Conservation (phyloP, 1,140 invertebrate genomes). For the Euglossa dilemma region DNA sequence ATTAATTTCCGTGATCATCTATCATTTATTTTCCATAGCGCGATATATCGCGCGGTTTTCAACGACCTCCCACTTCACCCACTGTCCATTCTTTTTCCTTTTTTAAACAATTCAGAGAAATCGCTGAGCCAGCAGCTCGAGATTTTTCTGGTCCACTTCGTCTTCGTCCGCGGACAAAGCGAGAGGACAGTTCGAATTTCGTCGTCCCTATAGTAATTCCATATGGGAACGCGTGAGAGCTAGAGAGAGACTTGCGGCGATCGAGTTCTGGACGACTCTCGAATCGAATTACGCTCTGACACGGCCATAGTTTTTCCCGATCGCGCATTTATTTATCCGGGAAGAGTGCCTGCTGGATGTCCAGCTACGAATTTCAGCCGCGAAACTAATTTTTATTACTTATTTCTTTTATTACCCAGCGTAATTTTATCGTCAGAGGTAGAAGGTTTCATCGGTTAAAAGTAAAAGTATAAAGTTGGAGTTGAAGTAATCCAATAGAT, state of each 20-base stretch:
- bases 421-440: too few relatives aligned
- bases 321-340: constrained; percentile 57
- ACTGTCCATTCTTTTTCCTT: not conserved
- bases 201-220: constrained; percentile 46
- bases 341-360: not conserved
- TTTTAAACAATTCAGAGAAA: constrained; percentile 1
- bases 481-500: too few relatives aligned
- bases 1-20: too few relatives aligned
- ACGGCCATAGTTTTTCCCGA: constrained; percentile 36
- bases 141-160: constrained; percentile 21
- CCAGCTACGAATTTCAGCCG: not conserved
- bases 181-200: constrained; percentile 45
- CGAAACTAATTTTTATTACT: not conserved
- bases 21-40: too few relatives aligned
- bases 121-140: not conserved
- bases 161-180: constrained; percentile 41
- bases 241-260: constrained; percentile 51
- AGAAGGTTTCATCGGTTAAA: not conserved
- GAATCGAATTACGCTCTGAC: constrained; percentile 56
- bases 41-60: too few relatives aligned
- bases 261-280: constrained; percentile 48
- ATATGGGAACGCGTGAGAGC: constrained; percentile 42
- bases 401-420: too few relatives aligned
- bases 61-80: too few relatives aligned
- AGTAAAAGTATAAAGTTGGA: not conserved